Evolutionary conservation across 2,888 invertebrate species (phyloP), one percentile per base, ranked within the genome.

Genomic region (Rhimphoctona megacephalus): DNA sequence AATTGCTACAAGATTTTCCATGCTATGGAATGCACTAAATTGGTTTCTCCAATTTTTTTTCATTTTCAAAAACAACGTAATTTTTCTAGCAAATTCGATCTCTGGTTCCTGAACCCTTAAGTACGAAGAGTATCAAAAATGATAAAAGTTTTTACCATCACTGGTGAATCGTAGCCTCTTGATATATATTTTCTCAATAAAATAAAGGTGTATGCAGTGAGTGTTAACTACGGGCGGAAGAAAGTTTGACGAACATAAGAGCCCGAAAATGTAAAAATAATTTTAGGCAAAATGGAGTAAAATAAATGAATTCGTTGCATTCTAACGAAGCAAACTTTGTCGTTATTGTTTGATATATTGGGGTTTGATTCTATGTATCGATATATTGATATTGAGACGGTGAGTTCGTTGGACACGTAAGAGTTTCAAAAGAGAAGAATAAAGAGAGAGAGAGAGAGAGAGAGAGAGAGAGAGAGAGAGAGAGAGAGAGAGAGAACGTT

Each of bases 401-500:
- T 17, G 79, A 54, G 67, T 49, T 36, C 49, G 36, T 52, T 52
- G 52, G 52, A 67, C 66, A 52, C 52, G 78, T 52, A 67, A 83
- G 80, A 84, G 80, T 49, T 57, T 81, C 17, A 73, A 52, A 57
- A 61, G 82, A 39, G 78, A 69, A 72, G 52, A 66, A 22, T 66
- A n/a, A n/a, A n/a, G n/a, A n/a, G n/a, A n/a, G n/a, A n/a, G n/a
- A 67, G 74, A 84, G 69, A 61, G 73, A 67, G 52, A 14, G 49
- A 36, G 70, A 57, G 43, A 66, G 39, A 64, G 64, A 43, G 49
- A 17, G 49, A 57, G 82, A 72, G 81, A 88, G 85, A 88, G 88
- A 90, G 88, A 88, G 88, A 87, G 57, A 85, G 80, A 77, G 88
- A 89, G 87, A 89, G 88, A 88, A 86, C 84, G 84, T 83, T 33